Conservation (phyloP, 2,797 vertebrate genomes). For the Spizella passerina region DNA sequence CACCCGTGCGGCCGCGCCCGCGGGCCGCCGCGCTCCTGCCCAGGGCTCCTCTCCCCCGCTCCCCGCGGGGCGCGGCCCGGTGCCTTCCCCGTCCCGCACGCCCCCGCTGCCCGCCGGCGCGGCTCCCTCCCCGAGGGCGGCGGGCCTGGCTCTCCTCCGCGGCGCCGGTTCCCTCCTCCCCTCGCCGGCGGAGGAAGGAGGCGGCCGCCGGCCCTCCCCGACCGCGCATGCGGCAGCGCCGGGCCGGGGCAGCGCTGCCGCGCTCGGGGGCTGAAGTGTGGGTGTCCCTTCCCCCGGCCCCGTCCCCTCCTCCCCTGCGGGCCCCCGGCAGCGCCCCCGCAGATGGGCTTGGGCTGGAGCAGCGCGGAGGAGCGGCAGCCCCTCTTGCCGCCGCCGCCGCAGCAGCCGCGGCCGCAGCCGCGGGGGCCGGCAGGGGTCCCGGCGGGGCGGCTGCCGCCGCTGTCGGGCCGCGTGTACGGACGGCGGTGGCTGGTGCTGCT, state of each 20-base stretch:
- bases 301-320: not conserved
- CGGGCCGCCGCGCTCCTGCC: not conserved
- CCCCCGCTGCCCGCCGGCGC: not conserved
- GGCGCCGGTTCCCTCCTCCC: not conserved
- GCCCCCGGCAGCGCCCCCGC: not conserved
- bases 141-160: not conserved
- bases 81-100: not conserved
- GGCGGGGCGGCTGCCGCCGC: not conserved
- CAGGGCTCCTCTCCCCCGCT: not conserved
- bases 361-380: conserved; percentile 83
- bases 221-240: conserved; percentile 54
- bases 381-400: conserved; percentile 66
- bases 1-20: not conserved
- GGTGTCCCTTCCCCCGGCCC: not conserved
- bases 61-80: no score
- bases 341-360: conserved; percentile 76
- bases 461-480: conserved; percentile 59
- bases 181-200: not conserved
- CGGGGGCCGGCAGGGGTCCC: not conserved
- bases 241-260: not conserved
- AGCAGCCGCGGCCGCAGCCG: conserved; percentile 5
- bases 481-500: conserved; percentile 74
- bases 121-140: not conserved
- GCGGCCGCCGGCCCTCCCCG: not conserved
- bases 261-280: not conserved